Conservation (phyloP, 37 sponge, comb jelly and placozoan genomes). For the Spongilla lacustris region DNA sequence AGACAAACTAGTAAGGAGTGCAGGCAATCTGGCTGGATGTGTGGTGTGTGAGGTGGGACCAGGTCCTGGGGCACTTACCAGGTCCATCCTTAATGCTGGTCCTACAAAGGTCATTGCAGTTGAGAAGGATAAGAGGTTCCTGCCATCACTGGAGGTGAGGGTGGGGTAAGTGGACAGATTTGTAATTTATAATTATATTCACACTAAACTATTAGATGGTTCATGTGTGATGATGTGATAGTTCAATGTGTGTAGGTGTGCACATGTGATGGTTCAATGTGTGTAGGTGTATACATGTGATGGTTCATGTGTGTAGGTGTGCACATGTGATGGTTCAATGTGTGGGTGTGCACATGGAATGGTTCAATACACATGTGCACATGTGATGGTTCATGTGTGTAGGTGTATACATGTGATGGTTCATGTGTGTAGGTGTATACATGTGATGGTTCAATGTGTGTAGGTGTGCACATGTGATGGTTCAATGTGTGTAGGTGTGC, state of each 20-base stretch:
- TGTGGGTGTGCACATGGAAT: background rate
- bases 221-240: background rate
- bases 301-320: background rate
- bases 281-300: background rate
- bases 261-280: background rate
- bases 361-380: too few species aligned
- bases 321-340: background rate
- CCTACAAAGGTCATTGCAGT: conserved; percentile 57
- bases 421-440: background rate
- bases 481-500: background rate
- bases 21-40: conserved; percentile 36
- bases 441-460: background rate
- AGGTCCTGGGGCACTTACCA: conserved; percentile 88
- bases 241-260: background rate
- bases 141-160: conserved; percentile 81
- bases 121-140: conserved; percentile 85
- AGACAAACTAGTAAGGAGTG: conserved; percentile 75
- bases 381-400: too few species aligned
- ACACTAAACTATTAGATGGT: too few species aligned
- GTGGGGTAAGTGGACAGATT: too few species aligned
- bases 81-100: conserved; percentile 73
- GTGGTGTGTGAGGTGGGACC: conserved; percentile 91
- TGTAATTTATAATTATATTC: too few species aligned
- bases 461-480: background rate
- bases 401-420: background rate